Evolutionary conservation across 2,888 invertebrate genomes (phyloP).

Genomic region (Eilema griseolum): DNA sequence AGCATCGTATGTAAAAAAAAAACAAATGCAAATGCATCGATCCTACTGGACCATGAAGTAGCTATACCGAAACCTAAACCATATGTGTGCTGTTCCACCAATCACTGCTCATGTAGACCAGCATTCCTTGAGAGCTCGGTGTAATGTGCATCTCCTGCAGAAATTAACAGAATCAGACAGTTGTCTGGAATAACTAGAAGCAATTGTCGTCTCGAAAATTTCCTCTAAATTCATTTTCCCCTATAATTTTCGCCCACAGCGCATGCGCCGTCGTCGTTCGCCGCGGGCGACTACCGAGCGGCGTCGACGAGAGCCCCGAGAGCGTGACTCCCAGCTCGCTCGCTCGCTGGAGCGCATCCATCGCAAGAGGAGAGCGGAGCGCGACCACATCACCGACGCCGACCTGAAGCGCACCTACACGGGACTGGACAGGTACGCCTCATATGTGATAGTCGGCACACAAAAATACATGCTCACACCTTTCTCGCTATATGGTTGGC

Average conservation of each 20-base stretch:
- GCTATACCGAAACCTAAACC: no score
- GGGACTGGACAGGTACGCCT: constrained; percentile 83
- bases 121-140: no score
- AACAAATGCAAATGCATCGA: no score
- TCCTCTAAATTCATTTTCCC: background rate
- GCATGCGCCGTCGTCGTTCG: constrained; percentile 72
- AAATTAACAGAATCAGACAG: background rate
- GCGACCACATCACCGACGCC: constrained; percentile 78
- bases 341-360: constrained; percentile 84
- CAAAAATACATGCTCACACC: background rate
- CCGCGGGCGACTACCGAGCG: constrained; percentile 72
- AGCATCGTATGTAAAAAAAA: no score
- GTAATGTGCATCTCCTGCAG: background rate
- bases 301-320: constrained; percentile 69
- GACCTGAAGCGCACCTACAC: constrained; percentile 88
- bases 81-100: no score
- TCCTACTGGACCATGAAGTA: no score
- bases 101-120: no score
- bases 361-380: constrained; percentile 77
- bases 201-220: background rate
- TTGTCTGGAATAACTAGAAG: background rate
- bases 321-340: constrained; percentile 78
- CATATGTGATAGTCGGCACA: background rate
- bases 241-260: constrained; percentile 56
- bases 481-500: background rate